phyloP scores from a whole-genome alignment of 2,797 vertebrate genomes.

The Pseudomugil gertrudae region DNA sequence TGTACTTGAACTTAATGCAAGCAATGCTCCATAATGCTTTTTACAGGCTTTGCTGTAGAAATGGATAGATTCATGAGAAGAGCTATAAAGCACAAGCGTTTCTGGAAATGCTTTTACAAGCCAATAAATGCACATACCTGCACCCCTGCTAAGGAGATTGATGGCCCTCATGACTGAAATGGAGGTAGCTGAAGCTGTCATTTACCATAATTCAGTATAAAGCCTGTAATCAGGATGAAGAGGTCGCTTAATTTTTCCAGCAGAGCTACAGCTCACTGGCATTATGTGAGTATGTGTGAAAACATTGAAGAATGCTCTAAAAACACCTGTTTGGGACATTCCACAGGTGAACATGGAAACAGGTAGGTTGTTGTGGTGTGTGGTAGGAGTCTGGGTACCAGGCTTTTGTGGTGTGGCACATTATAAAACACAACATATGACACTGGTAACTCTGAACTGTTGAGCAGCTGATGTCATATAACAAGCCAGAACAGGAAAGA shows the following conservation, averaged over 20 bases:
- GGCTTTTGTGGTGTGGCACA: no score
- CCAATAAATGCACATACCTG: conserved; percentile 1
- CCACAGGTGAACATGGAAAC: no score
- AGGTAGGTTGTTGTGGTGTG: no score
- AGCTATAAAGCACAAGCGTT: conserved; percentile 3
- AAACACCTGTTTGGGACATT: no score
- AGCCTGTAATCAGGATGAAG: background rate
- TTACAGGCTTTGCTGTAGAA: conserved; percentile 17
- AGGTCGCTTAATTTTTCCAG: background rate
- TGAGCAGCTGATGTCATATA: no score
- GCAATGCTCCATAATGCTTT: conserved; percentile 23
- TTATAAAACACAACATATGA: no score
- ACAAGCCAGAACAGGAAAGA: no score
- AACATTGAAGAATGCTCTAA: no score
- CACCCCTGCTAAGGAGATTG: background rate
- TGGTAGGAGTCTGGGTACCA: no score
- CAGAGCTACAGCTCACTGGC: no score
- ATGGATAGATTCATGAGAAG: conserved; percentile 10
- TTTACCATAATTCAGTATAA: background rate
- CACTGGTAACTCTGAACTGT: no score
- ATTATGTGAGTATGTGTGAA: no score
- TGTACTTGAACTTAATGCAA: conserved; percentile 13
- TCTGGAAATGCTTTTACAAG: conserved; percentile 19
- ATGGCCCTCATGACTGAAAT: background rate
- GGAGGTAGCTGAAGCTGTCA: background rate